Evolutionary conservation across 2,113 vertebrate species (phyloP), one percentile per base, ranked within the genome.

Genomic region (Scophthalmus maximus): DNA sequence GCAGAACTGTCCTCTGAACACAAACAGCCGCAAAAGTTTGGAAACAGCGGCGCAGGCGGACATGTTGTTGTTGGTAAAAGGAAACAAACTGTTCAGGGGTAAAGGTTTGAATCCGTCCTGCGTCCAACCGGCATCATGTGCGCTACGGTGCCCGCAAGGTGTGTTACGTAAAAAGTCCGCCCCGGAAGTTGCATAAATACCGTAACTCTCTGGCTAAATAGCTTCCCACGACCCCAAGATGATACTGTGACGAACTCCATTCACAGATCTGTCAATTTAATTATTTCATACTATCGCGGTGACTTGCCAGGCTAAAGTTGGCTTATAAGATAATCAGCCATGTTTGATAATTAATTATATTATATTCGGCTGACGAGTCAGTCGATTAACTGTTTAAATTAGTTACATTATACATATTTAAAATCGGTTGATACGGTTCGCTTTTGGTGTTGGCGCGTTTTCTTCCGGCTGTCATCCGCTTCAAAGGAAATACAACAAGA

Each of bases 151-250:
- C n/a, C n/a, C n/a, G n/a, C n/a, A n/a, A n/a, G n/a, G n/a, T n/a
- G n/a, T n/a, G 71, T 87, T 86, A 69, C 70, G 75, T 78, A 84
- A 85, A n/a, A 80, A 1, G 25, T 73, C 79, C 72, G 46, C 30
- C 59, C 30, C 15, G 53, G 50, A 83, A 59, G 68, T 88, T 84
- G 70, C 57, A 73, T 88, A 87, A 90, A 78, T 76, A 92, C 90
- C 90, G 87, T 92, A 91, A 87, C 51, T 17, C 57, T 30, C 15
- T 0, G 5, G 17, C 8, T 3, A 5, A 26, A 29, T 7, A 1
- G 1, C 20, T n/a, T 1, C 46, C 20, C 7, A 49, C 9, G n/a
- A 23, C 2, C 7, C 6, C 17, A 20, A 40, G 0, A 2, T 6
- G 1, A 26, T 3, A 1, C n/a, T 2, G 5, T 12, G 1, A 3